Evolutionary conservation across 2,797 vertebrate genomes (phyloP).

Genomic region (Alosa sapidissima): DNA sequence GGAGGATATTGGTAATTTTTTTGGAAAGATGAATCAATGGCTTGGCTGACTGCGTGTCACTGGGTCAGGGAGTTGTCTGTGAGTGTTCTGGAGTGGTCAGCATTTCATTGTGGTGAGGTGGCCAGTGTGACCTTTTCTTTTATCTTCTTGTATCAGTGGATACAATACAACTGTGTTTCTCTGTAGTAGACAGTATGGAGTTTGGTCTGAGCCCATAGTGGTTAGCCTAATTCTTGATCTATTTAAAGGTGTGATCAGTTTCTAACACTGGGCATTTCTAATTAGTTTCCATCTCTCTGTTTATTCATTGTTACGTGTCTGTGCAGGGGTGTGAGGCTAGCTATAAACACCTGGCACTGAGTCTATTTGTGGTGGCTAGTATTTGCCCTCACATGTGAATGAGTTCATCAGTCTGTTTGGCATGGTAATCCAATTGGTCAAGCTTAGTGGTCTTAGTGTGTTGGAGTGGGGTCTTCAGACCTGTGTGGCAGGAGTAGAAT

Average conservation of each 20-base stretch:
- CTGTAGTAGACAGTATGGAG: not conserved
- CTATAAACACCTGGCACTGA: not conserved
- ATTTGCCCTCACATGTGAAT: not conserved
- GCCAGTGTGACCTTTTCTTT: not conserved
- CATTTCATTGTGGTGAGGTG: not conserved
- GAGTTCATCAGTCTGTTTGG: not conserved
- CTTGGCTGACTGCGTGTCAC: not conserved
- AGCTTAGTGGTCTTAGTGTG: constrained; percentile 7
- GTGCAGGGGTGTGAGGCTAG: not conserved
- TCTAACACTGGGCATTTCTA: not conserved
- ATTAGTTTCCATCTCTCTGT: not conserved
- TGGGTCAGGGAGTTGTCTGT: not conserved
- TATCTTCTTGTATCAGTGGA: not conserved
- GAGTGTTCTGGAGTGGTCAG: not conserved
- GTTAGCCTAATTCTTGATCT: not conserved
- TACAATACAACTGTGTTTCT: not conserved
- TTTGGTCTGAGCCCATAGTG: not conserved
- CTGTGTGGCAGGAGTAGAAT: not conserved
- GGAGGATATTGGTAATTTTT: not conserved
- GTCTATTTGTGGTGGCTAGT: not conserved
- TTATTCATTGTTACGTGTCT: not conserved
- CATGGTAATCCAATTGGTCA: not conserved
- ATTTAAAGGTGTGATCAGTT: not conserved
- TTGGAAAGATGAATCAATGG: not conserved
- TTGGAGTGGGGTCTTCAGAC: not conserved